Evolutionary conservation across 2,888 invertebrate genomes (phyloP).

Genomic region (Eupithecia vulgata): DNA sequence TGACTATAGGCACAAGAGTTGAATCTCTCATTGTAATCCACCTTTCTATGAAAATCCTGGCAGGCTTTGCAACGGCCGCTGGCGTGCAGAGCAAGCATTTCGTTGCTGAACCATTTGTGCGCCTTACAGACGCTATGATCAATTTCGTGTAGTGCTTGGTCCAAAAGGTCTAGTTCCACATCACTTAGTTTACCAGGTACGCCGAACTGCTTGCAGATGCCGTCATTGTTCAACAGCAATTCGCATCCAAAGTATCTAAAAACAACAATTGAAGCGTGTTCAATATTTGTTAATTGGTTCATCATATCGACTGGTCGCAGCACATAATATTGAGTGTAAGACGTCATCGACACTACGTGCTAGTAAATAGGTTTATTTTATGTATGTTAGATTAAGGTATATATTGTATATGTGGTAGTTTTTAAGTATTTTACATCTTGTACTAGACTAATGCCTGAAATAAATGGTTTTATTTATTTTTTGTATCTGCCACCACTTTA

Average conservation of each 20-base stretch:
- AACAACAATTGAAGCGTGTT: not conserved
- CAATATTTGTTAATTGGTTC: not conserved
- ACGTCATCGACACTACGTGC: too few relatives aligned
- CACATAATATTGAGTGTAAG: too few relatives aligned
- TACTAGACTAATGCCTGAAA: too few relatives aligned
- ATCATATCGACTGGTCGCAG: not conserved
- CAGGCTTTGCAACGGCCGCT: not conserved
- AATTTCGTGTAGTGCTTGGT: not conserved
- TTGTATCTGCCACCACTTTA: not conserved
- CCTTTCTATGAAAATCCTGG: not conserved
- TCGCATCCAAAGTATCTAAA: slow-evolving; percentile 4
- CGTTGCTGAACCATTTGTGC: not conserved
- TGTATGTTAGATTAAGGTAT: too few relatives aligned
- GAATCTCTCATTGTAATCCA: not conserved
- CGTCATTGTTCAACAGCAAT: not conserved
- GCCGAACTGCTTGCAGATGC: not conserved
- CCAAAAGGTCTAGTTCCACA: not conserved
- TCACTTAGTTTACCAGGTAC: not conserved
- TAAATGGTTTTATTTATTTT: too few relatives aligned
- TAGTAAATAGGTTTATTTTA: too few relatives aligned
- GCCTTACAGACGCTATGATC: not conserved
- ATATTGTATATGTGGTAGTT: too few relatives aligned
- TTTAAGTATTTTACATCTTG: too few relatives aligned
- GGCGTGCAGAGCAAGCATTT: not conserved
- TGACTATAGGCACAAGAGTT: not conserved